A percentile compares a stretch with the other conserved stretches of the same genome.
phyloP scores from a whole-genome alignment of 1,140 invertebrate species.

The Globodera rostochiensis region DNA sequence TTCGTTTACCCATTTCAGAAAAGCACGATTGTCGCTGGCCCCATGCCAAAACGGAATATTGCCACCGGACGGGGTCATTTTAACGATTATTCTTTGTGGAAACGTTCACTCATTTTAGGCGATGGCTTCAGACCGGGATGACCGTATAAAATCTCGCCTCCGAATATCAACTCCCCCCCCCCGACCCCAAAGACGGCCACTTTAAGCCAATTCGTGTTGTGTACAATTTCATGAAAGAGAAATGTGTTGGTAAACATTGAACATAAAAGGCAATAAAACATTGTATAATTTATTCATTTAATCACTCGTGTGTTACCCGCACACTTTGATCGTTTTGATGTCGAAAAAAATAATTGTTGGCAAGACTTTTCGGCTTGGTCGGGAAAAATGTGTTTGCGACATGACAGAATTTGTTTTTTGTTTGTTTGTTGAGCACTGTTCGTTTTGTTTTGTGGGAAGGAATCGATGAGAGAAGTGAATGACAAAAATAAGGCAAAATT shows the following conservation, averaged over 20 bases:
- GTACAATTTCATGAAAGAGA: not conserved
- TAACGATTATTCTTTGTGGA: not conserved
- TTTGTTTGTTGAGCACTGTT: not conserved
- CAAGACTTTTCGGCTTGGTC: not conserved
- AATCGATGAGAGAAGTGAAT: not conserved
- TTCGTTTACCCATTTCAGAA: not conserved
- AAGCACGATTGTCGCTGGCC: not conserved
- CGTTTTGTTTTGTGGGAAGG: not conserved
- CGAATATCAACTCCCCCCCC: too few relatives aligned
- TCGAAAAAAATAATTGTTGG: not conserved
- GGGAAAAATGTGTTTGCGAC: not conserved
- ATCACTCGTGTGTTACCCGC: not conserved
- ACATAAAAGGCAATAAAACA: not conserved
- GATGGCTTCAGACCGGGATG: constrained; percentile 29
- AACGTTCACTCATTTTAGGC: not conserved
- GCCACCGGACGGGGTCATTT: constrained; percentile 14
- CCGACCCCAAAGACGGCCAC: too few relatives aligned
- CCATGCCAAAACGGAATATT: constrained; percentile 22
- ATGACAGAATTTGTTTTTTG: not conserved
- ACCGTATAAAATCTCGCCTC: not conserved
- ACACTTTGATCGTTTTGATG: not conserved
- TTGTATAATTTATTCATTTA: not conserved
- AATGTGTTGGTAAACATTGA: not conserved
- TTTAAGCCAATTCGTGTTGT: not conserved
- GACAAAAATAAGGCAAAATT: constrained; percentile 15